Conservation (phyloP, 2,113 vertebrate species). For the Verasper variegatus region DNA sequence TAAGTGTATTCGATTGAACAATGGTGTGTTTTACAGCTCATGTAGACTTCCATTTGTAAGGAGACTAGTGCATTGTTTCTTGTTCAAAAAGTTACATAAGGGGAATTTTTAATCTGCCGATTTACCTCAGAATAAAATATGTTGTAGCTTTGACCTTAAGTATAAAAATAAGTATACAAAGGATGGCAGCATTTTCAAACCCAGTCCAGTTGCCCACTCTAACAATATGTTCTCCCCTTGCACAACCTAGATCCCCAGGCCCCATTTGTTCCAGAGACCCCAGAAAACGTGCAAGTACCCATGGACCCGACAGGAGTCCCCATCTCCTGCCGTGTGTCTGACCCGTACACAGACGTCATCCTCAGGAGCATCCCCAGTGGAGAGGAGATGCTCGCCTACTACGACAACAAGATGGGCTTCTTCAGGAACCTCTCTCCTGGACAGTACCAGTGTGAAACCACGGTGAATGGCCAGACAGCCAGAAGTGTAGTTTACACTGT, state of each 20-base stretch:
- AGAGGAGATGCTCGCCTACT: slow-evolving; percentile 75
- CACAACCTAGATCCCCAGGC: slow-evolving; percentile 72
- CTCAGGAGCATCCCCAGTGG: slow-evolving; percentile 78
- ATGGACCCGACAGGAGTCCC: slow-evolving; percentile 64
- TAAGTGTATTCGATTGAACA: too few species aligned
- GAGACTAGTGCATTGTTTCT: too few species aligned
- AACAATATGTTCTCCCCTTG: slow-evolving; percentile 9
- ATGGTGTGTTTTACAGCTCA: too few species aligned
- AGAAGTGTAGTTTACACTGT: slow-evolving; percentile 86
- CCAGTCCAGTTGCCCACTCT: not conserved
- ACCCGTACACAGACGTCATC: slow-evolving; percentile 84
- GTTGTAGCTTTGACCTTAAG: not conserved
- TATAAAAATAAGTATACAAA: not conserved
- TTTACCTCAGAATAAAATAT: not conserved
- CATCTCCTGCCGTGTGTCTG: slow-evolving; percentile 90
- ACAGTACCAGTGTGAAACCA: slow-evolving; percentile 88
- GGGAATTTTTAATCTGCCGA: not conserved
- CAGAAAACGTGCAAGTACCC: slow-evolving; percentile 70
- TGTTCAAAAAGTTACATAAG: too few species aligned
- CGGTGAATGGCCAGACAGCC: slow-evolving; percentile 69
- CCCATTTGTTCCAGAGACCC: slow-evolving; percentile 86
- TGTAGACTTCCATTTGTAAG: too few species aligned
- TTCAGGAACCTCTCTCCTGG: slow-evolving; percentile 82
- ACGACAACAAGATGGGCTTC: slow-evolving; percentile 89
- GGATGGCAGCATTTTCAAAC: not conserved